Conservation (phyloP, 1,140 invertebrate species). For the Drosophila seguyi region DNA sequence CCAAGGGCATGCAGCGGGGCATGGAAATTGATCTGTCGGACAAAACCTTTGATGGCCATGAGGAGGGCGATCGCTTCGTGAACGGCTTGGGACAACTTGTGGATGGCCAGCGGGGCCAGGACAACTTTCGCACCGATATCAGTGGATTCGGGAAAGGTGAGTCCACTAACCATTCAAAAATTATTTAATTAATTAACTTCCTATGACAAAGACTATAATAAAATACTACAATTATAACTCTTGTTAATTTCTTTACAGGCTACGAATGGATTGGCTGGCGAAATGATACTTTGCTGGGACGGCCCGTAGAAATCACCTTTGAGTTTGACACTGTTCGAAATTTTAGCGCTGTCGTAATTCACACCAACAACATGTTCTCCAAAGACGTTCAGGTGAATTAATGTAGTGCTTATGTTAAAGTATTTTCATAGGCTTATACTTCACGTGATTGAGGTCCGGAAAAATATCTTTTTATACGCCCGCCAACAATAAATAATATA, state of each 20-base stretch:
- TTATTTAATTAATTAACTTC: neutral
- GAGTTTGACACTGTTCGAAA: conserved; percentile 92
- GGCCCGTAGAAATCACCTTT: conserved; percentile 90
- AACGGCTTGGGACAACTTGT: conserved; percentile 96
- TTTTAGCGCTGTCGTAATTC: conserved; percentile 91
- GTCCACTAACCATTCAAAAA: neutral
- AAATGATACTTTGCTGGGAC: conserved; percentile 88
- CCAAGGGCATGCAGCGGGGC: conserved; percentile 93
- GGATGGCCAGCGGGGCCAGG: conserved; percentile 93
- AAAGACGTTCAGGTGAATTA: conserved; percentile 88
- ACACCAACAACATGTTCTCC: conserved; percentile 90
- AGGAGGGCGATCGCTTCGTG: conserved; percentile 89
- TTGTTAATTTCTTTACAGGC: conserved; percentile 85
- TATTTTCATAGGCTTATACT: neutral
- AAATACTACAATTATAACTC: neutral
- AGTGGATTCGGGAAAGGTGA: conserved; percentile 90
- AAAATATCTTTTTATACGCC: conserved; percentile 29
- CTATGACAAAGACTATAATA: too few species aligned
- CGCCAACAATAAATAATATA: conserved; percentile 50
- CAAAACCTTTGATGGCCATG: conserved; percentile 95
- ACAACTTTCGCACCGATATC: conserved; percentile 92
- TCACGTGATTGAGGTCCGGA: neutral
- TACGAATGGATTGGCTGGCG: conserved; percentile 96
- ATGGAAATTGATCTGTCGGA: conserved; percentile 94
- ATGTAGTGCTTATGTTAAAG: too few species aligned